Conservation (phyloP, 1,140 invertebrate species). For the Sipha flava region DNA sequence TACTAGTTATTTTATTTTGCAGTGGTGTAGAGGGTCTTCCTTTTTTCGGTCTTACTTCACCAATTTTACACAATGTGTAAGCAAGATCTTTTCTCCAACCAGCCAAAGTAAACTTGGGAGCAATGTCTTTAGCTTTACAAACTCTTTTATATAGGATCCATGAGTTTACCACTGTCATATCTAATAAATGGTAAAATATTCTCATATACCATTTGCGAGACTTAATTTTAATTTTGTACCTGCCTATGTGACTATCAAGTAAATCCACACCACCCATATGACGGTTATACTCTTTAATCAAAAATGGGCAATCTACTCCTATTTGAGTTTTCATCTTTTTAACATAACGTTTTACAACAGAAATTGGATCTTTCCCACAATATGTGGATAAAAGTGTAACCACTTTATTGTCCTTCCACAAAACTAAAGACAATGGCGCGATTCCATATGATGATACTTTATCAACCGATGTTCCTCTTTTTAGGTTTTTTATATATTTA, state of each 20-base stretch:
- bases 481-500: not conserved
- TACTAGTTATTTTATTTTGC: too few species aligned
- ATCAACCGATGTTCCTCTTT: not conserved
- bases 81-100: too few species aligned
- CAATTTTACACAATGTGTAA: too few species aligned
- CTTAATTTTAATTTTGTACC: constrained; percentile 42
- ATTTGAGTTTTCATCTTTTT: constrained; percentile 51
- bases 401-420: not conserved
- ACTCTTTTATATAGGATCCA: too few species aligned
- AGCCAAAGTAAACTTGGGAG: too few species aligned
- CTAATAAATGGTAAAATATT: constrained; percentile 41
- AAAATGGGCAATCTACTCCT: constrained; percentile 34
- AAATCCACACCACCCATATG: constrained; percentile 43
- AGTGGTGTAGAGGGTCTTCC: too few species aligned
- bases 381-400: not conserved
- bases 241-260: constrained; percentile 30
- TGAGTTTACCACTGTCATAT: constrained; percentile 38
- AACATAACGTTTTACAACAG: not conserved
- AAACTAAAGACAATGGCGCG: not conserved
- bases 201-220: constrained; percentile 41
- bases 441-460: not conserved
- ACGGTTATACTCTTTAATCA: constrained; percentile 38
- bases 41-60: too few species aligned
- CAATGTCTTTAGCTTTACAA: too few species aligned
- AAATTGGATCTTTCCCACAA: not conserved